Evolutionary conservation across 2,113 vertebrate species (phyloP).

Genomic region (Sylvietta virens): DNA sequence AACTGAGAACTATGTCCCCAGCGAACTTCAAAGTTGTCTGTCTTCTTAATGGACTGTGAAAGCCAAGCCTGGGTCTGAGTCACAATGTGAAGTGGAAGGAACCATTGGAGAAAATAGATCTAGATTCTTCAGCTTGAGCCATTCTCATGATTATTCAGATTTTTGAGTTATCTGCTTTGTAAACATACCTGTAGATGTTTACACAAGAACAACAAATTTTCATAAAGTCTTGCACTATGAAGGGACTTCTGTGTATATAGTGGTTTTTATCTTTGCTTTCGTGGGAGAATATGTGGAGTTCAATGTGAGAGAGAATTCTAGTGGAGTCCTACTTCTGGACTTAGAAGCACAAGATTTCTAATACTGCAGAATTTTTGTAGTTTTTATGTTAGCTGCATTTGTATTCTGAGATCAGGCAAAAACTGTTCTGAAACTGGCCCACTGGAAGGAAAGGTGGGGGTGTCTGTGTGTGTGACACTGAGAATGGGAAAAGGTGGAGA

Average conservation of each 20-base stretch:
- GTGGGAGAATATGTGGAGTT: not conserved
- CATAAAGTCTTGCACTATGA: not conserved
- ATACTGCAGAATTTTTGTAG: not conserved
- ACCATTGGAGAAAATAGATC: not conserved
- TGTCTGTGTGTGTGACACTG: not conserved
- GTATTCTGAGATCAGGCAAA: not conserved
- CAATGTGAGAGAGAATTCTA: not conserved
- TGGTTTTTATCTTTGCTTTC: not conserved
- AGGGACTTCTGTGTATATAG: not conserved
- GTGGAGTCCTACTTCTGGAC: not conserved
- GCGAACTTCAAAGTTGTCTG: not conserved
- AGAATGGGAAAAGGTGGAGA: not conserved
- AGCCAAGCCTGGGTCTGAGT: not conserved
- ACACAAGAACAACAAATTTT: not conserved
- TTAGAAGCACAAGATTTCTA: not conserved
- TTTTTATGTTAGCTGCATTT: not conserved
- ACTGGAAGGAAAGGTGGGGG: not conserved
- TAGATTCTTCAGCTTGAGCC: not conserved
- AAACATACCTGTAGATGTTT: not conserved
- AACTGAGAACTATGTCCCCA: slow-evolving; percentile 7
- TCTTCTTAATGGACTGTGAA: slow-evolving; percentile 17
- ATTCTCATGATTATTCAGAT: not conserved
- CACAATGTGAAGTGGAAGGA: not conserved
- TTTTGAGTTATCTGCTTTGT: not conserved
- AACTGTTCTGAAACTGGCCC: not conserved